A percentile compares a stretch with the other conserved stretches of the same genome.
phyloP scores from a whole-genome alignment of 2,888 invertebrate species.

The Peribatodes rhomboidaria region DNA sequence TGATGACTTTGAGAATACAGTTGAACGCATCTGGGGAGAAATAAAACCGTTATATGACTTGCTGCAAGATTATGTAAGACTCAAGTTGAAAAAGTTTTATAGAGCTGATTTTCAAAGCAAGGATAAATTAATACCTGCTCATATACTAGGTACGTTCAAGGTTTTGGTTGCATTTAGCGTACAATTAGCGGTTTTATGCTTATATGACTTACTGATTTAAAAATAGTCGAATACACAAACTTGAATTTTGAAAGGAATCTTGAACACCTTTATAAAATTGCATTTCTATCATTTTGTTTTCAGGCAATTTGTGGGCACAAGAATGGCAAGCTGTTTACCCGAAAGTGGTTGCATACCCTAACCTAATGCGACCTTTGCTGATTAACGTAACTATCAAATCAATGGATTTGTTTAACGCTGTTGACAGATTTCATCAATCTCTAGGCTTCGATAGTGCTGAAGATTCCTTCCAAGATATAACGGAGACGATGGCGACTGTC shows the following conservation, averaged over 20 bases:
- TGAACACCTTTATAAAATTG: neutral
- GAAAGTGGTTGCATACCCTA: conserved; percentile 82
- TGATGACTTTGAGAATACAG: conserved; percentile 71
- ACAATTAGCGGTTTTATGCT: conserved; percentile 1
- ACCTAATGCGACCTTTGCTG: conserved; percentile 84
- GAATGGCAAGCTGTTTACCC: conserved; percentile 85
- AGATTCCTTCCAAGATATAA: conserved; percentile 87
- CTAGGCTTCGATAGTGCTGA: conserved; percentile 87
- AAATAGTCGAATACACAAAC: neutral
- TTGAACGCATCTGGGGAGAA: conserved; percentile 84
- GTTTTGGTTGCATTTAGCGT: conserved; percentile 23
- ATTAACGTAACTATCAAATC: conserved; percentile 71
- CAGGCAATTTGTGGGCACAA: conserved; percentile 90
- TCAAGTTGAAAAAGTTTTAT: conserved; percentile 83
- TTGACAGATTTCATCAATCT: conserved; percentile 88
- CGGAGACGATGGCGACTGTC: conserved; percentile 85
- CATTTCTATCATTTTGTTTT: conserved; percentile 42
- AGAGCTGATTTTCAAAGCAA: conserved; percentile 73
- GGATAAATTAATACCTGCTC: conserved; percentile 88
- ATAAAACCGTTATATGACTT: conserved; percentile 88
- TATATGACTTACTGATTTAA: conserved; percentile 1
- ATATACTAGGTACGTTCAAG: conserved; percentile 87
- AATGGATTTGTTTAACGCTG: conserved; percentile 84
- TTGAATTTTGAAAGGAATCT: no score
- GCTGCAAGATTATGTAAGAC: conserved; percentile 88